Base-by-base conservation (phyloP, 92 coral and sea anemone species). In the Muricea muricata region DNA sequence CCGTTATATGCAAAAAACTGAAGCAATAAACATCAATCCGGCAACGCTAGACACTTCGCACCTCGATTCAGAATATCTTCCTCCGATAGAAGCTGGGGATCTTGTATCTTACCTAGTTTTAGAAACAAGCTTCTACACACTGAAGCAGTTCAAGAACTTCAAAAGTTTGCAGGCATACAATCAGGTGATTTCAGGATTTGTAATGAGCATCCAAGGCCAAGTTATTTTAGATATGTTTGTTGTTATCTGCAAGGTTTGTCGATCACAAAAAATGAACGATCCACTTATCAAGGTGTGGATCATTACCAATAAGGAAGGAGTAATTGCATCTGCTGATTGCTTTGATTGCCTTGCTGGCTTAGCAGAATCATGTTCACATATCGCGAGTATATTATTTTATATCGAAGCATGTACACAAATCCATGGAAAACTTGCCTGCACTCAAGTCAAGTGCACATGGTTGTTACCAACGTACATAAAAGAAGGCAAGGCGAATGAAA, bases 241-340 rank as follows among this genome's bases (percentile, higher is more conserved):
- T 18, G 65, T 82, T 82, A 40, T 82, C 7, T 80, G 46, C 21
- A 84, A 80, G 65, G 87, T 33, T 18, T 61, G 93, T 40, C 90
- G 86, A 72, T 85, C 84, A 26, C 90, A 89, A 75, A 65, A 89
- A 65, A 87, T 87, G 91, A 87, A 87, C 71, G 91, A 87, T 11
- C 83, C 91, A 26, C 79, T 40, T 37, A 48, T 87, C 15, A 33
- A 31, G 30, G 28, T 87, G 28, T 82, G 91, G 91, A 66, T 78
- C 24, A 78, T 47, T 12, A 17, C 83, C 9, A 78, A 35, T 18
- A 78, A 56, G 13, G 83, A 78, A 20, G 75, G 83, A 78, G 56
- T 39, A 17, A 45, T 78, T 56, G 4, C 56, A 12, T 80, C 85
- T 50, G 74, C 33, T 0, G 54, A 80, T 68, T 80, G 85, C 24